These are phyloP conservation scores for Chroicocephalus ridibundus DNA, from an alignment of 2,113 vertebrate species.

Conservation along the genomic window DNA sequence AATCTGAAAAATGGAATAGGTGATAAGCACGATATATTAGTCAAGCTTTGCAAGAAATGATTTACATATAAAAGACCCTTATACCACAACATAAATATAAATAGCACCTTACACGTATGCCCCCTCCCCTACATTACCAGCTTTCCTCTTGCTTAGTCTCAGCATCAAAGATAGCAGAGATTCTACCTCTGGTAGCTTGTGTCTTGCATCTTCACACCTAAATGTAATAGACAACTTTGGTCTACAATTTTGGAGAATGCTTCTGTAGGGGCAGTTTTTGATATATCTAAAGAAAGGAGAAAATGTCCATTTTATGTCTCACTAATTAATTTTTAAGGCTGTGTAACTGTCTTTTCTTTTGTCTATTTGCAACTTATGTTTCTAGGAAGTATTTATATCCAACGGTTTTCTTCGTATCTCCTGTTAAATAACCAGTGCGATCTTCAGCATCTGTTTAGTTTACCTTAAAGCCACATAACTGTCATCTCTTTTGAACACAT, in stretches of 20 bases:
- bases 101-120: background rate
- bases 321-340: background rate
- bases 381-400: background rate
- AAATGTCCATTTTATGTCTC: background rate
- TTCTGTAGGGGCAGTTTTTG: background rate
- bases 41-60: background rate
- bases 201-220: background rate
- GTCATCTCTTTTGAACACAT: background rate
- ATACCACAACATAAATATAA: background rate
- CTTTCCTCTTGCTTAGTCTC: background rate
- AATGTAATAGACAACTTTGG: background rate
- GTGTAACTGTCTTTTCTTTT: background rate
- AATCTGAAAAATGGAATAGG: constrained; percentile 10
- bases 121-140: background rate
- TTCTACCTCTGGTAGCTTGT: background rate
- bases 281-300: background rate
- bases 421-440: background rate
- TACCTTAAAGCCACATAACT: background rate
- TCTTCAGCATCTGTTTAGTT: background rate
- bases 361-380: background rate
- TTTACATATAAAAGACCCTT: background rate
- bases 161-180: background rate
- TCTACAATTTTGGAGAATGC: background rate
- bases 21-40: background rate
- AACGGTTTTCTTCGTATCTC: background rate